Conservation (phyloP, 2,888 invertebrate genomes). For the Leucophenga maculata region DNA sequence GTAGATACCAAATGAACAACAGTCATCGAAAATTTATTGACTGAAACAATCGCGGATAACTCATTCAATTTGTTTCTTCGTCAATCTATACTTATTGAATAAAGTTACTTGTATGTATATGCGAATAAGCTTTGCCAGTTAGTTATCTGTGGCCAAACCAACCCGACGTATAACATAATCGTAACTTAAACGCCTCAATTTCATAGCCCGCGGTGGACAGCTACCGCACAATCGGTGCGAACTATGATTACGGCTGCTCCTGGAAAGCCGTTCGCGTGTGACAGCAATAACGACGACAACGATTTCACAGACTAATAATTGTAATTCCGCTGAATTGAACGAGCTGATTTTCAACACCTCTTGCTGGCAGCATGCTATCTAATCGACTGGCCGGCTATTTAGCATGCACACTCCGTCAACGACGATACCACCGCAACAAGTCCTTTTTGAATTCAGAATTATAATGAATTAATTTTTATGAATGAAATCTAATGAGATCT, state of each 20-base stretch:
- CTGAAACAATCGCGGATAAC: background rate
- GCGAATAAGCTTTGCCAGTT: too few species aligned
- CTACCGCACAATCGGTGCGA: background rate
- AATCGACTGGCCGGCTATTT: constrained; percentile 47
- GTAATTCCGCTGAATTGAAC: constrained; percentile 56
- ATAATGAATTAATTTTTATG: constrained; percentile 67
- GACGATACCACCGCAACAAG: constrained; percentile 13
- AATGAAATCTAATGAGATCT: constrained; percentile 68
- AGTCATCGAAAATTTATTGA: too few species aligned
- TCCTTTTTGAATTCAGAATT: constrained; percentile 41
- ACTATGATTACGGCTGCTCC: constrained; percentile 34
- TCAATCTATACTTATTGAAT: background rate
- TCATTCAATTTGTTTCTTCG: background rate
- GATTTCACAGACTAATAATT: constrained; percentile 61
- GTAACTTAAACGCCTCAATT: constrained; percentile 24
- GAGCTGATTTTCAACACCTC: constrained; percentile 63
- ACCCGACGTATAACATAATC: constrained; percentile 30
- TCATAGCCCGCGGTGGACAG: constrained; percentile 18
- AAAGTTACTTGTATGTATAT: too few species aligned
- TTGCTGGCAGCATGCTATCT: constrained; percentile 52
- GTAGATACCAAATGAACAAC: too few species aligned
- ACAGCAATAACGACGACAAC: constrained; percentile 12
- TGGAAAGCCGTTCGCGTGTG: background rate
- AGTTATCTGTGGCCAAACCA: constrained; percentile 25
- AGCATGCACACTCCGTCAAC: constrained; percentile 1